Evolutionary conservation across 2,888 invertebrate species (phyloP).

Genomic region (Eremobia ochroleuca): DNA sequence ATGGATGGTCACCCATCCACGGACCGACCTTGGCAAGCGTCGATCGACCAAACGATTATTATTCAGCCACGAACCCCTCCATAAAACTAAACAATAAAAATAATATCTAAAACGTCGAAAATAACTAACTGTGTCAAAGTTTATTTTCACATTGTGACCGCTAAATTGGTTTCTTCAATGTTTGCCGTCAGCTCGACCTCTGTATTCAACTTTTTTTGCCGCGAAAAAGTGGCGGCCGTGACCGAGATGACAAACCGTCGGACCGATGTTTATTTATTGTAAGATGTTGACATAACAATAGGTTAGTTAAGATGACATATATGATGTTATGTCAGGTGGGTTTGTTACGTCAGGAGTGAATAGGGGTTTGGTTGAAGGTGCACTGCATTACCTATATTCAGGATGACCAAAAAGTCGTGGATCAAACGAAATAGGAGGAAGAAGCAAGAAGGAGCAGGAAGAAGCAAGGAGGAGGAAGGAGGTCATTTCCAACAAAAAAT

Average conservation of each 20-base stretch:
- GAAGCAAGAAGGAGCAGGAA: too few relatives aligned
- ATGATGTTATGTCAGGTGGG: slow-evolving; percentile 4
- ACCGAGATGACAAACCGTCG: slow-evolving; percentile 64
- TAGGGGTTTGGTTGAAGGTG: too few relatives aligned
- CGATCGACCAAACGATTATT: not conserved
- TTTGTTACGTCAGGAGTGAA: not conserved
- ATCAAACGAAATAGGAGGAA: too few relatives aligned
- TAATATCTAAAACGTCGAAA: slow-evolving; percentile 22
- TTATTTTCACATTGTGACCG: slow-evolving; percentile 34
- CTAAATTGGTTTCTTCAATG: slow-evolving; percentile 53
- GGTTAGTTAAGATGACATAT: slow-evolving; percentile 30
- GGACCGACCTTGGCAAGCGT: not conserved
- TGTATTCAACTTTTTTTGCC: slow-evolving; percentile 36
- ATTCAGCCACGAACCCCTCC: not conserved
- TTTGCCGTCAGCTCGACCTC: slow-evolving; percentile 53
- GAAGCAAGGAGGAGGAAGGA: too few relatives aligned
- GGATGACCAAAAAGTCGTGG: too few relatives aligned
- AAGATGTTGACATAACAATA: slow-evolving; percentile 43
- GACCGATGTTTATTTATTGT: slow-evolving; percentile 43
- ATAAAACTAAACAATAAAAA: not conserved
- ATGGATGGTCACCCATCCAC: not conserved
- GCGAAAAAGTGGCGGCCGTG: slow-evolving; percentile 61
- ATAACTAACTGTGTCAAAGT: slow-evolving; percentile 43
- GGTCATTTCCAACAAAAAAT: too few relatives aligned
- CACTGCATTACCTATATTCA: too few relatives aligned